Base-by-base conservation (phyloP, 2,888 invertebrate species). In the Carabus problematicus region DNA sequence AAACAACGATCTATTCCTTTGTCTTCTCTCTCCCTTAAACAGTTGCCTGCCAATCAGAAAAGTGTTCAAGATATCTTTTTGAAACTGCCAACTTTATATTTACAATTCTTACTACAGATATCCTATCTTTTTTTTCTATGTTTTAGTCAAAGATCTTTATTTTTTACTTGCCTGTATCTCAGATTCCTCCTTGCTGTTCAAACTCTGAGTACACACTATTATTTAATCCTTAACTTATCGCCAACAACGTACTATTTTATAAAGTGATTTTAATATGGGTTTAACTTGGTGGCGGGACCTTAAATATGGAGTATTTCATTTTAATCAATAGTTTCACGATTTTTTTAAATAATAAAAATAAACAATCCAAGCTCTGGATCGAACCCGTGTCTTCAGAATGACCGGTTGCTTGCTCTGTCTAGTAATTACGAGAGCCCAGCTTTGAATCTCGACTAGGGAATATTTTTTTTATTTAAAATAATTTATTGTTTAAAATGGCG, bases 151-250 rank as follows among this genome's bases (percentile, higher is more conserved):
- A n/a, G n/a, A n/a, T n/a, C n/a, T n/a, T n/a, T n/a, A n/a, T 40
- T 18, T 66, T 12, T 52, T 52, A 19, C 52, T 29, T 29, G 29
- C 29, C 29, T 29, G n/a, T n/a, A n/a, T n/a, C n/a, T n/a, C n/a
- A n/a, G n/a, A 29, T 29, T 29, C 29, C 29, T 29, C 29, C n/a
- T 29, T 3, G 29, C 6, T 29, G 55, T 52, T 55, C 55, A 56
- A 64, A n/a, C n/a, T n/a, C n/a, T n/a, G n/a, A n/a, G n/a, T n/a
- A 64, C 64, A 56, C 55, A 63, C 52, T 54, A 42, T 54, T 64
- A 64, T 56, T 64, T 64, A 64, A 64, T 12, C 8, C 19, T 55
- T 56, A 64, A 64, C 64, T 64, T 64, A 64, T 56, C 14, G 19
- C 12, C 55, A 52, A n/a, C 9, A 52, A 14, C 16, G 16, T 14